These are phyloP conservation scores for Trileptium ribeirensis DNA, from an alignment of 2,888 invertebrate species.

Conservation along the genomic window DNA sequence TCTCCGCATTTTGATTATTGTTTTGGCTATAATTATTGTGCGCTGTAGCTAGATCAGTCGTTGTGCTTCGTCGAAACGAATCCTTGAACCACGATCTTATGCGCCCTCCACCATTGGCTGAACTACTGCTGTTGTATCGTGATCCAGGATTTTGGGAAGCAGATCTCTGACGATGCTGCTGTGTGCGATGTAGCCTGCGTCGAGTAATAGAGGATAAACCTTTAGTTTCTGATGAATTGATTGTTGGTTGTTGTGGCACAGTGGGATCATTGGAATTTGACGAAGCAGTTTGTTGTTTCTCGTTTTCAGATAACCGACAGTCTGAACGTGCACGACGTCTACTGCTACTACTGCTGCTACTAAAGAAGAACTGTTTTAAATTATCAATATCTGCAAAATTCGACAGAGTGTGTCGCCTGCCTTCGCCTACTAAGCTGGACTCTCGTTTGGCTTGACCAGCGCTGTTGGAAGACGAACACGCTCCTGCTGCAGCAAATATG, in stretches of 20 bases:
- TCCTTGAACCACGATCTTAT: slow-evolving; percentile 18
- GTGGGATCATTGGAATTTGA: too few relatives aligned
- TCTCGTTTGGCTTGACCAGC: background rate
- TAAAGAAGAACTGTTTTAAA: background rate
- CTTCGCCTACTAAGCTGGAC: slow-evolving; percentile 18
- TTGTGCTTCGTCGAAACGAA: slow-evolving; percentile 13
- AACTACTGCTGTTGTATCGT: too few relatives aligned
- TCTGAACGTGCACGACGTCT: background rate
- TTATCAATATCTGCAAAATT: slow-evolving; percentile 40
- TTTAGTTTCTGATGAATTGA: background rate
- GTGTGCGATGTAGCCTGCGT: too few relatives aligned
- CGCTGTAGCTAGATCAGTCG: background rate
- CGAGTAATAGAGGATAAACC: background rate
- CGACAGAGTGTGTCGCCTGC: slow-evolving; percentile 39
- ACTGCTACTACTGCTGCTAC: background rate
- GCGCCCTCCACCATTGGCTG: too few relatives aligned
- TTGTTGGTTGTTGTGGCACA: too few relatives aligned
- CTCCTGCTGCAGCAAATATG: too few relatives aligned
- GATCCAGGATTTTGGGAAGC: too few relatives aligned
- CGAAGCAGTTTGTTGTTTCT: too few relatives aligned
- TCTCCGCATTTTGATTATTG: too few relatives aligned
- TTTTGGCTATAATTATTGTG: too few relatives aligned
- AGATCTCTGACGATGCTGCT: too few relatives aligned
- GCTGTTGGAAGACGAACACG: background rate
- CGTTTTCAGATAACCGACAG: too few relatives aligned